Base-by-base conservation (phyloP, 2,797 vertebrate species). In the Telmatherina bonti region DNA sequence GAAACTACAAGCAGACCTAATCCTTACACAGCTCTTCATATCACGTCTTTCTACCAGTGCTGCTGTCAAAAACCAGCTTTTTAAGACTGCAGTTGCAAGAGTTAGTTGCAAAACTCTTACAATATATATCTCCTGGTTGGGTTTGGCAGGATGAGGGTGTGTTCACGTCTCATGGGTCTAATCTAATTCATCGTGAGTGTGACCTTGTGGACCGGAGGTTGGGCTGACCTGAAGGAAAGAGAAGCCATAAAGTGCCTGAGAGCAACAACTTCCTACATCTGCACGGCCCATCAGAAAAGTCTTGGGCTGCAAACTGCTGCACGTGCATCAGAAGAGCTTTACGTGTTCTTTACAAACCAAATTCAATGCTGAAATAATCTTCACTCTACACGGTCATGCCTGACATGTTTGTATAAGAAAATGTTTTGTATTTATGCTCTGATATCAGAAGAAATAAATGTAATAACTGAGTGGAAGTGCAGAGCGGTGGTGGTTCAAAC, bases 221-320 rank as follows among this genome's bases (percentile, higher is more conserved):
- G 22, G 20, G 7, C 18, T 8, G 38, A 82, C 70, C 41, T 45
- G 24, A 20, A 83, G 83, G 73, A 82, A 82, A 68, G 35, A 85
- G 58, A 72, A 54, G 67, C 49, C 2, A 45, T 82, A 20, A 59
- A 73, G 72, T n/a, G 10, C 31, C 30, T 53, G 22, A 11, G 29
- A 24, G 66, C 43, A 26, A 31, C 24, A 20, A 24, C 67, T 81
- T 85, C 81, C 84, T 85, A 68, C 72, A 79, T 86, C 76, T 81
- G 81, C 22, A 63, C 1, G 0, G 7, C 31, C 29, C 73, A 78
- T 82, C 30, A 65, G 61, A 69, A 33, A 70, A 27, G 38, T 49
- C 2, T 66, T 8, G 22, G 13, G 2, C 1, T 54, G n/a, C 43
- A 1, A 27, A 54, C 30, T 55, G 2, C 52, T 65, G 6, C 61